These are phyloP conservation scores for Azemiops feae DNA, from an alignment of 2,113 vertebrate species.

Conservation along the genomic window DNA sequence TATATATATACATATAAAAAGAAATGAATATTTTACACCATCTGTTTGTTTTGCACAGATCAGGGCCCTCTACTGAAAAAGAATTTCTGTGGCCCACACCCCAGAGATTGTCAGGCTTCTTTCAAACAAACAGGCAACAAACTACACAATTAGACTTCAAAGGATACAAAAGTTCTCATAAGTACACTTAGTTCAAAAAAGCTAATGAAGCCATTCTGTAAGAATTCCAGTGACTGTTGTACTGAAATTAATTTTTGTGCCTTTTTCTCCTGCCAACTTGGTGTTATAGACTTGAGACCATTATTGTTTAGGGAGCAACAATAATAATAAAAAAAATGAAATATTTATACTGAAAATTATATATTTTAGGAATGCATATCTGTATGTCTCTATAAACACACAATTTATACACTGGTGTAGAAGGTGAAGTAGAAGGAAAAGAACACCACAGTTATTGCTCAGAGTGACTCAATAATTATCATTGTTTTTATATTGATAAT, in stretches of 20 bases:
- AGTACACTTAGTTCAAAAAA: neutral
- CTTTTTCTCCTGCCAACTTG: neutral
- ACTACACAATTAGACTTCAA: neutral
- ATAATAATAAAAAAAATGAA: neutral
- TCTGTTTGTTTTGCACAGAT: neutral
- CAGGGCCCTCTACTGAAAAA: neutral
- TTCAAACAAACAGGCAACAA: neutral
- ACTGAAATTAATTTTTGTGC: neutral
- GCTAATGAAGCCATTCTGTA: neutral
- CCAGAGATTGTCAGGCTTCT: neutral
- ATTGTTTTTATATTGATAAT: conserved; percentile 15
- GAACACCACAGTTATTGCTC: neutral
- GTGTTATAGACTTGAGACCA: neutral
- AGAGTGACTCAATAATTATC: conserved; percentile 26
- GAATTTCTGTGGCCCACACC: neutral
- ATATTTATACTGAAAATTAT: neutral
- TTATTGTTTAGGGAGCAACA: neutral
- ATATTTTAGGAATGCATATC: neutral
- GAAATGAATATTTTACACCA: neutral
- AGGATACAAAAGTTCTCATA: neutral
- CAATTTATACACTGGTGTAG: neutral
- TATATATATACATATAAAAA: no score
- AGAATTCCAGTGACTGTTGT: neutral
- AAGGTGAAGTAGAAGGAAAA: neutral
- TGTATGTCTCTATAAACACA: neutral